Evolutionary conservation across 2,113 vertebrate species (phyloP), one percentile per base, ranked within the genome.

Genomic region (Urocitellus parryii): DNA sequence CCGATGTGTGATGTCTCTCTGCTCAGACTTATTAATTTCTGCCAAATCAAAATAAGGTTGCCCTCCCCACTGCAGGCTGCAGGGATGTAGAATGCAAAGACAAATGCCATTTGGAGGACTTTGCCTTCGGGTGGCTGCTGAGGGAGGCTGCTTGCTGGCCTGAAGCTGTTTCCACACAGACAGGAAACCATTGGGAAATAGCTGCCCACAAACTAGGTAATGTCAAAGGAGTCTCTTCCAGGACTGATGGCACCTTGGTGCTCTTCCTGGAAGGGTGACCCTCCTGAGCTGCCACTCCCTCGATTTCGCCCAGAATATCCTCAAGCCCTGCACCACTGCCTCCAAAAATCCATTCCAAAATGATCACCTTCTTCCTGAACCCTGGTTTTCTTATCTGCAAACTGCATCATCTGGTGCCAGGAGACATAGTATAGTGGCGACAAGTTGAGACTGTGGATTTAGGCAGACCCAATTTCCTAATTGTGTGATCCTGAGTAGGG

Each of bases 11-110:
- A 96, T 98, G 97, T 97, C 97, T 98, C 97, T 96, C 97, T 92
- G 53, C 96, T 98, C 98, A 98, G 97, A 97, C 87, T 98, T 98
- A 98, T 94, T 98, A 98, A 98, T 98, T 98, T 98, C 97, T 98
- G 97, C 97, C 98, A 98, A 98, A 98, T 98, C 98, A 98, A 98
- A 98, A 97, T 89, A 91, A 98, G 96, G 97, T 95, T 82, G 83
- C 88, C 56, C 94, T 74, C 88, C 77, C 58, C 83, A 93, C 80
- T 25, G 32, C 93, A 98, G 65, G 95, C 77, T 94, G 32, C 94
- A 97, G 94, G 68, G 81, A 97, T 95, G 97, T 97, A 96, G 97
- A 98, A 97, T 97, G 97, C 97, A 98, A 97, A 98, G 95, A 96
- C 68, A 87, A 97, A 96, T 94, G 94, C 95, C 92, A 94, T 98